Evolutionary conservation across 1,140 invertebrate genomes (phyloP), one percentile per base, ranked within the genome.

Genomic region (Zaprionus ornatus): DNA sequence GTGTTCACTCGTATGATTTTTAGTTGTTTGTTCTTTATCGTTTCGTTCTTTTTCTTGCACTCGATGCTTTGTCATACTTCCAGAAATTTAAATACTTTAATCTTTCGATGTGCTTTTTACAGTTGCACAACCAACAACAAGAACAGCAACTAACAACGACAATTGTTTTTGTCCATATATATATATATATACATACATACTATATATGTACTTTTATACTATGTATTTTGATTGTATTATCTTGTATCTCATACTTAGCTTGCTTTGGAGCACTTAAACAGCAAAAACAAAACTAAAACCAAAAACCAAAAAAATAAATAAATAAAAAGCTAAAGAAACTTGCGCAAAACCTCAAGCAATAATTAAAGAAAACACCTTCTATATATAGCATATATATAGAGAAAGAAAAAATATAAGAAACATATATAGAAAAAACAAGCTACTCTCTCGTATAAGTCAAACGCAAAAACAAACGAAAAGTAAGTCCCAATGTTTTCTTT

Each of bases 161-260:
- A 73, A 79, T 68, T 65, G n/a, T 45, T 17, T 45, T 67, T 66
- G 59, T 82, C 74, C 72, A 45, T 52, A 45, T 63, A 80, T 79
- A 63, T 73, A 68, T 63, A 48, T 48, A 75, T 50, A 57, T 70
- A 69, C 52, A 71, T 74, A 80, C 71, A 63, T 84, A 74, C 76
- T 61, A 74, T 77, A 82, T 80, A 69, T 88, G 80, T 83, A 90
- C 67, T 90, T 67, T 83, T 83, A 83, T 83, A 81, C 84, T 81
- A 84, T 70, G 84, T 88, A 90, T 90, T 91, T 91, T 91, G 74
- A 91, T 82, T 91, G 84, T 91, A 88, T 91, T 91, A 91, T 91
- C 88, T 91, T 91, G 90, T 91, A 91, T 91, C 91, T 91, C 91
- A 91, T 91, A 91, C 91, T 86, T 91, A 91, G 91, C 91, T 91